phyloP scores from a whole-genome alignment of 2,888 invertebrate genomes.

The Invenusta paracnida region DNA sequence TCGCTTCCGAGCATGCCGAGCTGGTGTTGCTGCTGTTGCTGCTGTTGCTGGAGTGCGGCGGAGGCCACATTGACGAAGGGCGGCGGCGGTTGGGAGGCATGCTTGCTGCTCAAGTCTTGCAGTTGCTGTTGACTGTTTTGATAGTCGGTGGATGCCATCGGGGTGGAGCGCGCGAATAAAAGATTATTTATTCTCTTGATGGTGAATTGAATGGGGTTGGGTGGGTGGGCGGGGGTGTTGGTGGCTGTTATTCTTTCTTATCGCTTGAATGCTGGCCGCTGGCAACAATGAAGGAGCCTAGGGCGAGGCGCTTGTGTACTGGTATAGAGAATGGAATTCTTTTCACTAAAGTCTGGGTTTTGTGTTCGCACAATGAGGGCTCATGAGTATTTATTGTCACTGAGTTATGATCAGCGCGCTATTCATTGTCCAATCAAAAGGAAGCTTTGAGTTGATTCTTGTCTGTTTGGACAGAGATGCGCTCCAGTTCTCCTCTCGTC shows the following conservation, averaged over 20 bases:
- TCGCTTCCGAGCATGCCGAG: not conserved
- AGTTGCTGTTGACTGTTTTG: not conserved
- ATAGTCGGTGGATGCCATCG: conserved; percentile 17
- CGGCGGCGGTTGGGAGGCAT: not conserved
- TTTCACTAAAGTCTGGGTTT: conserved; percentile 21
- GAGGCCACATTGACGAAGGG: not conserved
- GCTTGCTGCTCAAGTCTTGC: conserved; percentile 18
- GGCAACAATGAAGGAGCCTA: not conserved
- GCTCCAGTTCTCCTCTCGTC: not conserved
- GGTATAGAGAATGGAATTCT: conserved; percentile 16
- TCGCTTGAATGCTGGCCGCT: conserved; percentile 1
- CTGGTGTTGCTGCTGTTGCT: not conserved
- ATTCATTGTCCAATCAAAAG: conserved; percentile 5
- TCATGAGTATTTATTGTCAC: conserved; percentile 27
- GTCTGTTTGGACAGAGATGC: conserved; percentile 13
- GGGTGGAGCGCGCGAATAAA: not conserved
- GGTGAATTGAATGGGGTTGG: too few relatives aligned
- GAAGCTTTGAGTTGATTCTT: not conserved
- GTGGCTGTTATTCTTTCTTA: too few relatives aligned
- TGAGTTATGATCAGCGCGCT: not conserved
- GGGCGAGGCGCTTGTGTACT: not conserved
- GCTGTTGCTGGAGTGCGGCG: not conserved
- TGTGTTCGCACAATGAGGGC: not conserved
- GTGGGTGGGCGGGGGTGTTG: too few relatives aligned
- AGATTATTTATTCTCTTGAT: not conserved